A percentile compares a stretch with the other conserved stretches of the same genome.
Evolutionary conservation across 2,888 invertebrate genomes (phyloP).

Genomic region (Blastobasis adustella): DNA sequence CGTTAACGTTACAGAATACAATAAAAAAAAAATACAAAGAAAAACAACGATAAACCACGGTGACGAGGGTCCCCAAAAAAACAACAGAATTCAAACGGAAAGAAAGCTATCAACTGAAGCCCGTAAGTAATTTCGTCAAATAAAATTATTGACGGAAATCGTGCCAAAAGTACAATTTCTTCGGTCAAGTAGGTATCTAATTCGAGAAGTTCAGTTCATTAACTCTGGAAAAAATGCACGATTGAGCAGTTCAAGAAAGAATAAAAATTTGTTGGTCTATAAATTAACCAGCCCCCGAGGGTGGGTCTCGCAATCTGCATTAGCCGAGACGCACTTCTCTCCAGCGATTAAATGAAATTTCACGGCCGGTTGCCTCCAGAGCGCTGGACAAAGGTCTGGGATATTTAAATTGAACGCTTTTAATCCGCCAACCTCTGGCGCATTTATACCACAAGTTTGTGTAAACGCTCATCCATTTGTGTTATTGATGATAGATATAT

Average conservation of each 20-base stretch:
- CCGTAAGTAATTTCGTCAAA: constrained; percentile 1
- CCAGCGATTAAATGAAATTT: constrained; percentile 70
- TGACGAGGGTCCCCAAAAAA: background rate
- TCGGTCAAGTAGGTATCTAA: constrained; percentile 24
- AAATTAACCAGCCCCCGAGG: constrained; percentile 60
- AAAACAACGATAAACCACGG: no score
- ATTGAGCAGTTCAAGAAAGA: constrained; percentile 63
- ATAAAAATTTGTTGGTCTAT: constrained; percentile 70
- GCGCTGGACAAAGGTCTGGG: constrained; percentile 63
- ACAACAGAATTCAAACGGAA: background rate
- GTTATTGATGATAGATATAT: no score
- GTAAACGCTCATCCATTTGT: no score
- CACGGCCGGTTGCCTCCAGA: constrained; percentile 62
- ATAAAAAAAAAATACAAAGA: no score
- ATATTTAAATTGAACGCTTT: constrained; percentile 67
- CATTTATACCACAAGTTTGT: background rate
- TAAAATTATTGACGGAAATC: constrained; percentile 6
- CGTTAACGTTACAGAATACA: no score
- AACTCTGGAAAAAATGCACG: constrained; percentile 44
- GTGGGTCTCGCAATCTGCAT: constrained; percentile 65
- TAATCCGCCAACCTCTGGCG: constrained; percentile 18
- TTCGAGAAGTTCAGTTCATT: constrained; percentile 37
- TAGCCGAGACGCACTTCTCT: constrained; percentile 69
- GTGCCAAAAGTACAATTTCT: constrained; percentile 23
- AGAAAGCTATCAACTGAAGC: no score